phyloP scores from a whole-genome alignment of 2,888 invertebrate genomes.

The Sthenelais limicola region DNA sequence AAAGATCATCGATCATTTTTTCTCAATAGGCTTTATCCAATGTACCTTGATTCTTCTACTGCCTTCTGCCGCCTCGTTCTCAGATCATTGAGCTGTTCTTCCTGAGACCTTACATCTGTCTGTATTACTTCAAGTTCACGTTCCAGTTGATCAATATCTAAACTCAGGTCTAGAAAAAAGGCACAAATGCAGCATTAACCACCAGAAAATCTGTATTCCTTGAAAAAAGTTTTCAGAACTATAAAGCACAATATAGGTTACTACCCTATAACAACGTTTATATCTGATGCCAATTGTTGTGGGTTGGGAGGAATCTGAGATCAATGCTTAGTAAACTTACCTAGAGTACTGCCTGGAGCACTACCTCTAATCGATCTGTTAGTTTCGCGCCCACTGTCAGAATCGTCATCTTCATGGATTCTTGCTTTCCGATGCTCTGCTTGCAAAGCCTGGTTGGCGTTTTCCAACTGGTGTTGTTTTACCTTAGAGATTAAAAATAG shows the following conservation, averaged over 20 bases:
- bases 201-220: not conserved
- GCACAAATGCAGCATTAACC: not conserved
- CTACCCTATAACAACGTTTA: not conserved
- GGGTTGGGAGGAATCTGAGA: too few relatives aligned
- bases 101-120: not conserved
- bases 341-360: constrained; percentile 3
- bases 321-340: too few relatives aligned
- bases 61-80: constrained; percentile 7
- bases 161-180: constrained; percentile 11
- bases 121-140: not conserved
- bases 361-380: not conserved
- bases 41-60: not conserved
- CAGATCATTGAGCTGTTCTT: constrained; percentile 6
- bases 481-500: too few relatives aligned
- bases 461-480: constrained; percentile 16
- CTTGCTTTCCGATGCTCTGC: not conserved
- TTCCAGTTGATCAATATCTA: not conserved
- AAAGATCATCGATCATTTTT: too few relatives aligned
- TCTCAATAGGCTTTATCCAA: not conserved
- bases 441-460: constrained; percentile 22
- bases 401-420: not conserved
- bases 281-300: not conserved
- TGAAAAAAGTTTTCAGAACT: not conserved
- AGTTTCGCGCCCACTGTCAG: constrained; percentile 22
- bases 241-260: not conserved